A percentile compares a stretch with the other conserved stretches of the same genome.
Conservation (phyloP, 2,113 vertebrate species). For the Todiramphus saurophagus region DNA sequence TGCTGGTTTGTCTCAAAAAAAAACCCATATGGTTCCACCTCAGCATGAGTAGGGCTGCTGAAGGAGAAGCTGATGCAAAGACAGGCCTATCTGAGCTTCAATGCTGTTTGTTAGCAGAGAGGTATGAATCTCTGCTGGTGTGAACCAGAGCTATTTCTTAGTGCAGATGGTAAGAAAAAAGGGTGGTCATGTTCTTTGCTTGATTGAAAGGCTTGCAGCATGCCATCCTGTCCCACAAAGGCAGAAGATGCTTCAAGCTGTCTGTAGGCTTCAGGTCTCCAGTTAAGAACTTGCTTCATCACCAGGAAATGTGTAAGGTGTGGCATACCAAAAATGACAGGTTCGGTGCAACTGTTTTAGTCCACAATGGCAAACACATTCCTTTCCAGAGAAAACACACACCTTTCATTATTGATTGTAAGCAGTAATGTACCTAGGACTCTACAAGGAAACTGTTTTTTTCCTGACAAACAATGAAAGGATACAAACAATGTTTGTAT, state of each 20-base stretch:
- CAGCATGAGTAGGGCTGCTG: not conserved
- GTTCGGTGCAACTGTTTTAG: not conserved
- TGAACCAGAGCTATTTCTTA: not conserved
- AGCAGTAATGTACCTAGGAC: rapidly evolving
- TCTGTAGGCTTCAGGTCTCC: not conserved
- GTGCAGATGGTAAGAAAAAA: not conserved
- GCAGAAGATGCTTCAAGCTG: not conserved
- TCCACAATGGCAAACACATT: not conserved
- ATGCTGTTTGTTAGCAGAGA: not conserved
- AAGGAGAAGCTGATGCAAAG: not conserved
- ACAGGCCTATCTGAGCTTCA: not conserved
- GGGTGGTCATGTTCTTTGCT: not conserved
- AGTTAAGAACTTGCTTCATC: not conserved
- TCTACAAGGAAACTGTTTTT: rapidly evolving
- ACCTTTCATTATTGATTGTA: not conserved
- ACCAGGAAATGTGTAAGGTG: not conserved
- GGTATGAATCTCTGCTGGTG: not conserved
- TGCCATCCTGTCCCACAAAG: not conserved
- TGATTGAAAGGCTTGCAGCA: not conserved
- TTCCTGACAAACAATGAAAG: not conserved
- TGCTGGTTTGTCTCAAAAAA: not conserved
- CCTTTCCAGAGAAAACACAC: not conserved
- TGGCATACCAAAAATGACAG: not conserved
- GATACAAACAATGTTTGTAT: not conserved
- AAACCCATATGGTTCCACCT: not conserved